These are phyloP conservation scores for Cryptoprocta ferox DNA, from an alignment of 2,797 vertebrate species.

Conservation along the genomic window DNA sequence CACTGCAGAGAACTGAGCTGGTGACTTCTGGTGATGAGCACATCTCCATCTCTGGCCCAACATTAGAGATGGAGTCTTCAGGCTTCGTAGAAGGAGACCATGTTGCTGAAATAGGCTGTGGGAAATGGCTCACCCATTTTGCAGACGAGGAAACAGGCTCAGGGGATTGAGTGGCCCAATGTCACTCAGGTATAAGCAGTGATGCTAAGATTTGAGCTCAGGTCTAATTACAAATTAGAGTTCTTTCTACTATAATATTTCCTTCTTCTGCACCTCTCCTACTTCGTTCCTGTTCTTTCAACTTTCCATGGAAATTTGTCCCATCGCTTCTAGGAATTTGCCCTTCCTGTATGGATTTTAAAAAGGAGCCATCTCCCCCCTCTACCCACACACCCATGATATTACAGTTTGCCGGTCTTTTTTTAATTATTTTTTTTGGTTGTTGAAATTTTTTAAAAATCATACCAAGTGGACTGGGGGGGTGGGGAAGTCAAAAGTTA, in stretches of 20 bases:
- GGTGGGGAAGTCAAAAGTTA: slow-evolving; percentile 77
- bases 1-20: not conserved
- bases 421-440: not conserved
- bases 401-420: not conserved
- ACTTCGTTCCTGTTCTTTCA: not conserved
- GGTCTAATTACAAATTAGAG: not conserved
- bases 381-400: not conserved
- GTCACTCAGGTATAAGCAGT: not conserved
- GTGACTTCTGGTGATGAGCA: not conserved
- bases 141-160: not conserved
- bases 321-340: not conserved
- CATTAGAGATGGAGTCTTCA: not conserved
- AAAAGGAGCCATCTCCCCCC: not conserved
- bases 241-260: not conserved
- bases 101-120: not conserved
- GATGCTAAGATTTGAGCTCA: not conserved
- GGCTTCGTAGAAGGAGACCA: not conserved
- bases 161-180: not conserved
- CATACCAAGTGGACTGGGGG: slow-evolving; percentile 66
- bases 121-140: not conserved
- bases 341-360: not conserved
- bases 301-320: not conserved
- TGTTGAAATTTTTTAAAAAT: slow-evolving; percentile 4
- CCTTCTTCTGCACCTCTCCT: not conserved
- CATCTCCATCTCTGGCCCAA: not conserved